Percentiles rank a stretch among this genome's conserved stretches.
Evolutionary conservation across 2,113 vertebrate genomes (phyloP).

Genomic region (Notarius quadriscutis): DNA sequence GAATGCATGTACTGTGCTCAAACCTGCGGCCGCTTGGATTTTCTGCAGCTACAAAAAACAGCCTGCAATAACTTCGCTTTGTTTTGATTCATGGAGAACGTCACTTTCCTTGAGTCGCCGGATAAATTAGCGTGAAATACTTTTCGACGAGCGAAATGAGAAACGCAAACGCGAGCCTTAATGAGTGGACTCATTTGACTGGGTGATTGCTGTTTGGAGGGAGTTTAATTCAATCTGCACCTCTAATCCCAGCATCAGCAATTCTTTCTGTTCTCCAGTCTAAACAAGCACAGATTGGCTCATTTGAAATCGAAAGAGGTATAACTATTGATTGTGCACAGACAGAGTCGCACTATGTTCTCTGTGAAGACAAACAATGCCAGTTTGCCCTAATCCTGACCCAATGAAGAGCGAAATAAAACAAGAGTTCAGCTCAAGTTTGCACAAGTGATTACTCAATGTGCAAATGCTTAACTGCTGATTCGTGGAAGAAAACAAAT

Average conservation of each 20-base stretch:
- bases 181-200: slow-evolving; percentile 52
- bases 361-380: slow-evolving; percentile 45
- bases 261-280: slow-evolving; percentile 40
- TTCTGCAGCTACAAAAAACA: neutral
- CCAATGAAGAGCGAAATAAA: slow-evolving; percentile 9
- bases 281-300: slow-evolving; percentile 37
- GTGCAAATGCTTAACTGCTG: neutral
- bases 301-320: slow-evolving; percentile 50
- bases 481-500: slow-evolving; percentile 15
- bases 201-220: slow-evolving; percentile 51
- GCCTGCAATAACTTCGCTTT: slow-evolving; percentile 26
- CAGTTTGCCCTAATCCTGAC: slow-evolving; percentile 42
- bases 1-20: neutral
- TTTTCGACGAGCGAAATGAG: slow-evolving; percentile 44
- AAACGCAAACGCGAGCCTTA: slow-evolving; percentile 39
- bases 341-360: slow-evolving; percentile 32
- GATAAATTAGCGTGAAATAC: slow-evolving; percentile 48
- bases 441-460: neutral
- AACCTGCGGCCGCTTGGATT: neutral
- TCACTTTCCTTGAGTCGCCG: slow-evolving; percentile 25
- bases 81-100: slow-evolving; percentile 18
- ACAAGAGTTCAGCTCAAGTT: slow-evolving; percentile 25
- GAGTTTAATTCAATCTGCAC: slow-evolving; percentile 54
- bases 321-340: slow-evolving; percentile 52
- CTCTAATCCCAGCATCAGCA: slow-evolving; percentile 45